These are phyloP conservation scores for Scopus umbretta DNA, from an alignment of 2,113 vertebrate species.

Conservation along the genomic window DNA sequence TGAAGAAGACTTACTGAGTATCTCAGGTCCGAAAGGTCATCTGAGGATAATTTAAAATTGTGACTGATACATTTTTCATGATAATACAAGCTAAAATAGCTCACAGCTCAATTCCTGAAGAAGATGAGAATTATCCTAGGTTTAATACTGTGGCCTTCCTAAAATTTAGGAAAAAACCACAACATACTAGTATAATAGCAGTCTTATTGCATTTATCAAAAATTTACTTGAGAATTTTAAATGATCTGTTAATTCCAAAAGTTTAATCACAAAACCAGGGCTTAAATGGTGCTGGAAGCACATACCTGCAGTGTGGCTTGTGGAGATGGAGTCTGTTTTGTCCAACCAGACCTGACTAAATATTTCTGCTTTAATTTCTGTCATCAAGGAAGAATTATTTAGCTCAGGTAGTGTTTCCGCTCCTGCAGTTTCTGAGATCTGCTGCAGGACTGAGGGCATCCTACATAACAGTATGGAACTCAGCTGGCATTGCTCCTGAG, in stretches of 20 bases:
- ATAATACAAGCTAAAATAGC: background rate
- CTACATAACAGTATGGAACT: background rate
- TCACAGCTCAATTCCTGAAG: background rate
- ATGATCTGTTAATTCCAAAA: background rate
- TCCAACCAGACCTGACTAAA: background rate
- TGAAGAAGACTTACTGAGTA: background rate
- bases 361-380: background rate
- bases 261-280: background rate
- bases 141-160: background rate
- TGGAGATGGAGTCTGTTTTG: background rate
- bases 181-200: background rate
- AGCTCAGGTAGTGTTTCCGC: background rate
- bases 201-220: background rate
- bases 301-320: background rate
- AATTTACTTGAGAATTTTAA: background rate
- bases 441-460: background rate
- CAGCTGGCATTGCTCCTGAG: background rate
- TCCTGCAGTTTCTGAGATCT: background rate
- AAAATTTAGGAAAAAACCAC: background rate
- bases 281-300: background rate
- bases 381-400: background rate
- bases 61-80: background rate
- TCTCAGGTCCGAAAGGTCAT: background rate
- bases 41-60: background rate
- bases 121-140: background rate